Base-by-base conservation (phyloP, 2,113 vertebrate species). In the Tonatia bakeri region DNA sequence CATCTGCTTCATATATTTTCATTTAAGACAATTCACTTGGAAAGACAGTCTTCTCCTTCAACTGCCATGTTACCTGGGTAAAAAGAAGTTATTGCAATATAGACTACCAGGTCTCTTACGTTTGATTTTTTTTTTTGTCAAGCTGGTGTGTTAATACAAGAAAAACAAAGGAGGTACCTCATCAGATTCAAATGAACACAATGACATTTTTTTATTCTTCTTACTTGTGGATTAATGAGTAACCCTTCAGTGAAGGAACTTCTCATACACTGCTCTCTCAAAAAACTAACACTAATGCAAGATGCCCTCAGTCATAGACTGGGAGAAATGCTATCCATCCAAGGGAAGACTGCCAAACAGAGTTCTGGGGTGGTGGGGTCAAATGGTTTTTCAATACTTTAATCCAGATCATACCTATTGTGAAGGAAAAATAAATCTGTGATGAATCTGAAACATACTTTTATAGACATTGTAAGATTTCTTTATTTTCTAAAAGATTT, bases 1-100 rank as follows among this genome's bases (percentile, higher is more conserved):
- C 26, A 84, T 40, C 0, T 0, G 82, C 36, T 93, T 89, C 38
- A 81, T 43, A 19, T 24, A n/a, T 92, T 97, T 90, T 90, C 72
- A 20, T 45, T 97, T 97, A 54, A 94, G 79, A 84, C 28, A 28
- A 43, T 65, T 89, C 43, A 36, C 16, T 96, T 80, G 87, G 28
- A 96, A 95, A 86, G 64, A 12, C 89, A 36, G 38, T 59, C 38
- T 59, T 56, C 38, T 56, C 50, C 70, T 81, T 65, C 4, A 50
- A 87, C 40, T n/a, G 33, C 87, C 73, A 59, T 22, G 31, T 85
- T 82, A 81, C 38, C 61, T 69, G 7, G 15, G 8, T 56, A 65
- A 86, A 95, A 87, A 45, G 93, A 87, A 52, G 13, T 77, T 33
- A 69, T 36, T 95, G 24, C 15, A 79, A 36, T 7, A 31, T 11